A percentile compares a stretch with the other conserved stretches of the same genome.
These are phyloP conservation scores for Orcinus orca DNA, from an alignment of 2,113 vertebrate species.

Conservation along the genomic window DNA sequence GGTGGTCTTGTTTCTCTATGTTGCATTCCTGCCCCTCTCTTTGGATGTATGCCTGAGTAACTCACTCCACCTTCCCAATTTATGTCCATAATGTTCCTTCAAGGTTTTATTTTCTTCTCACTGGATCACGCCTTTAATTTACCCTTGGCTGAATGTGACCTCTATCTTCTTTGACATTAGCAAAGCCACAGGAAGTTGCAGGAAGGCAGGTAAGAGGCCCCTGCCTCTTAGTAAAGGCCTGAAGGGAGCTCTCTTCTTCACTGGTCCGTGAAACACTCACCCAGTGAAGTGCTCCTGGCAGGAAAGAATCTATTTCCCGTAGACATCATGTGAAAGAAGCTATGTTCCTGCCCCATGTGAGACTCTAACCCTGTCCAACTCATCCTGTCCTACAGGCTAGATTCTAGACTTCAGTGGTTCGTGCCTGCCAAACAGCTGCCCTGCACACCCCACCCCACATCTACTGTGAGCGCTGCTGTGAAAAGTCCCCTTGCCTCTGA, in stretches of 20 bases:
- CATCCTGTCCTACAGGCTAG: background rate
- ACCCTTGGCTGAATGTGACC: background rate
- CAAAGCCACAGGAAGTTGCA: background rate
- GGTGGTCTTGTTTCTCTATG: background rate
- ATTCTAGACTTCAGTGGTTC: background rate
- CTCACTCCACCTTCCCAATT: background rate
- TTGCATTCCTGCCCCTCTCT: background rate
- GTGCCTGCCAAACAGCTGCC: background rate
- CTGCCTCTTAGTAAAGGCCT: background rate
- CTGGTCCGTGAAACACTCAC: background rate
- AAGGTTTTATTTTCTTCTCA: background rate
- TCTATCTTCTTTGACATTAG: background rate
- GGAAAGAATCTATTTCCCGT: background rate
- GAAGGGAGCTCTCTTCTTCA: background rate
- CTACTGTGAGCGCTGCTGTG: background rate
- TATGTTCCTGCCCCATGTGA: background rate
- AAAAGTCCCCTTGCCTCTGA: background rate
- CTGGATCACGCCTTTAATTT: background rate
- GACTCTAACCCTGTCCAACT: background rate
- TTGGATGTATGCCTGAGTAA: background rate
- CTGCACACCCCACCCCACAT: background rate
- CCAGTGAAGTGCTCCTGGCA: background rate
- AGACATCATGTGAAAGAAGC: background rate
- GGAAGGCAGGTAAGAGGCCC: background rate
- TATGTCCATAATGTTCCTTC: background rate